Evolutionary conservation across 2,888 invertebrate genomes (phyloP), one percentile per base, ranked within the genome.

Genomic region (Sarcophaga variegata): DNA sequence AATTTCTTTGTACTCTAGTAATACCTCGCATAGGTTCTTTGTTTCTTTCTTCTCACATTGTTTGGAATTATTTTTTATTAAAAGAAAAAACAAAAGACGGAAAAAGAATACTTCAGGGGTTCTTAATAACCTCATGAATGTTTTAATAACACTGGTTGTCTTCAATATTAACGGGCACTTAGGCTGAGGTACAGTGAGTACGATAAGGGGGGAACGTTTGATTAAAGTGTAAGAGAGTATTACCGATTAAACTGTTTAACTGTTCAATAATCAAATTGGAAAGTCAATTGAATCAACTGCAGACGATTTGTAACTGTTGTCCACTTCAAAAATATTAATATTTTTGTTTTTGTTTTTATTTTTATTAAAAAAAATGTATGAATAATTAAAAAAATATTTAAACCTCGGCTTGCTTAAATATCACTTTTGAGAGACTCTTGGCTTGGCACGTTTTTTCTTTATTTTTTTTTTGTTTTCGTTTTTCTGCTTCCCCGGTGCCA

Each of bases 311-410:
- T 37, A 3, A 5, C 45, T 27, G 54, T 37, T 72, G 62, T 49
- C 45, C 60, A n/a, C 47, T 64, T 79, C 45, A 27, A 10, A 47
- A 47, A 47, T 45, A 20, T 64, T 14, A 0, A 25, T 14, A 49
- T 25, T 47, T 69, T 54, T 63, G 20, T 67, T 47, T 37, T 60
- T 54, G 10, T 20, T n/a, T 74, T 63, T 75, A 49, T 75, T 49
- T 37, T 37, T 37, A 37, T 37, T 37, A 10, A 37, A 37, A 37
- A 37, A 17, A 27, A 22, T 17, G 54, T 8, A 70, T 70, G 49
- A 70, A 70, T 70, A 76, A 75, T 79, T 71, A 83, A 54, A 54
- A 49, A 54, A 54, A 54, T 54, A 83, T 83, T 83, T 83, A 86
- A 82, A 37, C 8, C 37, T 0, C 3, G 60, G 25, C 79, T 83